phyloP scores from a whole-genome alignment of 2,888 invertebrate species.

The Chorisops tibialis region DNA sequence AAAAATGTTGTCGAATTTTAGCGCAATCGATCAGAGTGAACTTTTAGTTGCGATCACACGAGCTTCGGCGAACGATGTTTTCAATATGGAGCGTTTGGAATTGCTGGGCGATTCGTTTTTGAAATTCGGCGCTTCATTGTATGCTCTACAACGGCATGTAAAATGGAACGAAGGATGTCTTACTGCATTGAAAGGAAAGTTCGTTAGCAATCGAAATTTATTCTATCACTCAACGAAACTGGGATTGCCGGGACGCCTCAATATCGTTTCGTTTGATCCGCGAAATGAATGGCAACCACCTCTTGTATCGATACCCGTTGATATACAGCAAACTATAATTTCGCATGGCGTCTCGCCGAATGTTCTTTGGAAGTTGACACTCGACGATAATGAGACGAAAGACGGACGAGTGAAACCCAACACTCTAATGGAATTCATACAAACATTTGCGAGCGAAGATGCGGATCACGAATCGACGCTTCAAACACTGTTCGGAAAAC shows the following conservation, averaged over 20 bases:
- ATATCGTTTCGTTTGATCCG: slow-evolving; percentile 63
- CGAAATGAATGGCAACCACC: slow-evolving; percentile 78
- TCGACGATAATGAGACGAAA: slow-evolving; percentile 52
- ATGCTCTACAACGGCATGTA: slow-evolving; percentile 63
- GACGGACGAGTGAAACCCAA: slow-evolving; percentile 39
- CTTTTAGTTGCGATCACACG: slow-evolving; percentile 63
- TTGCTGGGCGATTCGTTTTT: slow-evolving; percentile 82
- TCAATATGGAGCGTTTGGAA: slow-evolving; percentile 77
- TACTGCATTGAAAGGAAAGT: slow-evolving; percentile 62
- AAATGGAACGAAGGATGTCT: slow-evolving; percentile 70
- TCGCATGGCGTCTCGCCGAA: slow-evolving; percentile 48
- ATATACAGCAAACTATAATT: slow-evolving; percentile 43
- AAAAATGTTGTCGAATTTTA: not conserved
- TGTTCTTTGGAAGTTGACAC: slow-evolving; percentile 53
- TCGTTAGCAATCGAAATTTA: slow-evolving; percentile 80
- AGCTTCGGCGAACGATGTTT: slow-evolving; percentile 65
- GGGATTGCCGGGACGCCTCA: slow-evolving; percentile 51
- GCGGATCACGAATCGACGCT: slow-evolving; percentile 38
- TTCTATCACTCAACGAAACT: slow-evolving; percentile 63
- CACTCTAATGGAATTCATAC: slow-evolving; percentile 39
- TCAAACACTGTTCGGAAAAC: slow-evolving; percentile 50
- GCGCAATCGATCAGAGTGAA: slow-evolving; percentile 43
- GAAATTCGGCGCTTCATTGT: slow-evolving; percentile 70
- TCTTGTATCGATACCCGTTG: slow-evolving; percentile 61
- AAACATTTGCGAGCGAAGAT: slow-evolving; percentile 36